phyloP scores from a whole-genome alignment of 2,113 vertebrate genomes.

The Euleptes europaea region DNA sequence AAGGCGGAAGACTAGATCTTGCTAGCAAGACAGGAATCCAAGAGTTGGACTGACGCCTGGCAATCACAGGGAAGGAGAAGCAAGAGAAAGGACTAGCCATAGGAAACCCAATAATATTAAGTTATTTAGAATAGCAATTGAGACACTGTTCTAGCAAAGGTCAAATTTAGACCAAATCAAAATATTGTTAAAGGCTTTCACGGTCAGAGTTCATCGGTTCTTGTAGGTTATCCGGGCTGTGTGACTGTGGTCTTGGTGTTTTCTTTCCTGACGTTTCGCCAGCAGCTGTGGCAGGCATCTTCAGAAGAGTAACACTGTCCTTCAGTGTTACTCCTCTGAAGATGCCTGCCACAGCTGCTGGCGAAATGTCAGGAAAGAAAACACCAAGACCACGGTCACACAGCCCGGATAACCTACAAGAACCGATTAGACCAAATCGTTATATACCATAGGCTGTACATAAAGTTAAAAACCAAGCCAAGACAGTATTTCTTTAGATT shows the following conservation, averaged over 20 bases:
- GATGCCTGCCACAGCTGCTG: no score
- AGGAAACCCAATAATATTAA: neutral
- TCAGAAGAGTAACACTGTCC: no score
- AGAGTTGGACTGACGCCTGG: neutral
- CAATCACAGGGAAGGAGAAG: neutral
- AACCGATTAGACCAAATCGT: neutral
- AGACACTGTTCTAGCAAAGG: neutral
- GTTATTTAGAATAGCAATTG: constrained; percentile 7
- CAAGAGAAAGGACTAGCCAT: neutral
- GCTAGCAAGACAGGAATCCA: neutral
- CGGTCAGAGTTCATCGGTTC: no score
- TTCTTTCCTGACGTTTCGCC: no score
- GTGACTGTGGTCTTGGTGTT: no score
- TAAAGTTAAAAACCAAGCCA: neutral
- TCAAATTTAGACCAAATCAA: neutral
- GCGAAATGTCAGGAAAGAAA: no score
- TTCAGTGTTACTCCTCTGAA: no score
- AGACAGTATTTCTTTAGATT: constrained; percentile 14
- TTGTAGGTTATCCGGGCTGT: no score
- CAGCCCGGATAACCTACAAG: no score
- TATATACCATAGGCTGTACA: neutral
- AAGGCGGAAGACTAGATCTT: neutral
- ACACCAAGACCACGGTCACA: no score
- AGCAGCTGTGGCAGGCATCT: no score
- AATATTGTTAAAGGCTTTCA: no score